Percentiles rank a stretch among this genome's conserved stretches.
These are phyloP conservation scores for Cyclophora punctaria DNA, from an alignment of 2,888 invertebrate genomes.

Conservation along the genomic window DNA sequence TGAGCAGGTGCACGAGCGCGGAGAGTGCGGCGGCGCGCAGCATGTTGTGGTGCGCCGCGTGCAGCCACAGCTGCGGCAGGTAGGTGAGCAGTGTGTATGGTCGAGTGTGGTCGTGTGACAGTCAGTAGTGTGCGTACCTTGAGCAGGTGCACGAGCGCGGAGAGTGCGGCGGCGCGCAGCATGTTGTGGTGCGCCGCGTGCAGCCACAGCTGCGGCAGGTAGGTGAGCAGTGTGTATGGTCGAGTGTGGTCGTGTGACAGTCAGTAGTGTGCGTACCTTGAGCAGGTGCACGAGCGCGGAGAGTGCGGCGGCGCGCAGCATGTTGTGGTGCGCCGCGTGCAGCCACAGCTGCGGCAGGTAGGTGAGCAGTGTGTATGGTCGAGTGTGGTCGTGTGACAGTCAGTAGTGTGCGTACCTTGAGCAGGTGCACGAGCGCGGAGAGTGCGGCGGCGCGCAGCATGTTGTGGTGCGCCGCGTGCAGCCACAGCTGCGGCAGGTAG, in stretches of 20 bases:
- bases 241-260: too few species aligned
- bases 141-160: slow-evolving; percentile 89
- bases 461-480: slow-evolving; percentile 88
- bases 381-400: too few species aligned
- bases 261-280: slow-evolving; percentile 66
- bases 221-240: too few species aligned
- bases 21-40: slow-evolving; percentile 92
- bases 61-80: slow-evolving; percentile 85
- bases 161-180: slow-evolving; percentile 92
- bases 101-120: too few species aligned
- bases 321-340: slow-evolving; percentile 89
- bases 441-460: slow-evolving; percentile 95
- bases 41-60: slow-evolving; percentile 92
- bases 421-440: slow-evolving; percentile 88
- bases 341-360: slow-evolving; percentile 83
- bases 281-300: slow-evolving; percentile 90
- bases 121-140: slow-evolving; percentile 66
- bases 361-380: too few species aligned
- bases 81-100: too few species aligned
- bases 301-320: slow-evolving; percentile 93
- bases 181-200: slow-evolving; percentile 91
- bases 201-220: slow-evolving; percentile 83
- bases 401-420: slow-evolving; percentile 73
- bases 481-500: slow-evolving; percentile 82
- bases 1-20: slow-evolving; percentile 89